A percentile compares a stretch with the other conserved stretches of the same genome.
Conservation (phyloP, 1,140 invertebrate species). For the Drosophila pseudoobscura region DNA sequence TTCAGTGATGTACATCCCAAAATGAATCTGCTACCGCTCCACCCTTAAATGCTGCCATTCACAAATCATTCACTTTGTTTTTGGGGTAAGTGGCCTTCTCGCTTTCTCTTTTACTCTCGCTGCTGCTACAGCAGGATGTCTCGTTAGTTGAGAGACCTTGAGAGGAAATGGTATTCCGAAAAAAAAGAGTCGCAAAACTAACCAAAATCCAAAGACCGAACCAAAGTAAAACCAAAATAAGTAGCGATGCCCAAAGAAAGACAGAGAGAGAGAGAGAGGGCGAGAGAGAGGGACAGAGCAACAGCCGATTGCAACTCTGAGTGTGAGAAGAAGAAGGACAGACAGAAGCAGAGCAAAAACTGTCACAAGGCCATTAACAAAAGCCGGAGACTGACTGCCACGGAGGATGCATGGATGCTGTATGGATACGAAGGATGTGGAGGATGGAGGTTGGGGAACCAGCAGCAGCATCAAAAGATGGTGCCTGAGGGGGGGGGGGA, state of each 20-base stretch:
- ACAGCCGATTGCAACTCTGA: constrained; percentile 32
- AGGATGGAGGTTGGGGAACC: too few species aligned
- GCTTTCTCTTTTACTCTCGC: too few species aligned
- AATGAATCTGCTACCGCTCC: too few species aligned
- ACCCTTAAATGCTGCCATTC: not conserved
- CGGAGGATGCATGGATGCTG: constrained; percentile 31
- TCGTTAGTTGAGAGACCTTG: constrained; percentile 25
- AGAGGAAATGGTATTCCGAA: constrained; percentile 26
- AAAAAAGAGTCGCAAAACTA: constrained; percentile 11
- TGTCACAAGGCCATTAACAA: constrained; percentile 81
- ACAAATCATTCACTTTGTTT: too few species aligned
- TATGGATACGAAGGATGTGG: constrained; percentile 2
- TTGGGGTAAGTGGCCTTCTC: constrained; percentile 16
- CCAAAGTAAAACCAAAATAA: constrained; percentile 17
- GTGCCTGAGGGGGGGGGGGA: not conserved
- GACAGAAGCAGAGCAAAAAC: constrained; percentile 39
- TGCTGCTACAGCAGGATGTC: not conserved
- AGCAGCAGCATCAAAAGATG: too few species aligned
- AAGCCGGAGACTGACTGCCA: constrained; percentile 73
- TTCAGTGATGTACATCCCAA: too few species aligned
- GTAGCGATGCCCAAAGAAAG: constrained; percentile 20
- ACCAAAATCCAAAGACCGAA: constrained; percentile 17
- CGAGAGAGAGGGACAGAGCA: not conserved
- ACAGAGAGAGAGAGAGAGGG: not conserved
- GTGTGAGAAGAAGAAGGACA: constrained; percentile 12